Conservation (phyloP, 2,113 vertebrate species). For the Meles meles region DNA sequence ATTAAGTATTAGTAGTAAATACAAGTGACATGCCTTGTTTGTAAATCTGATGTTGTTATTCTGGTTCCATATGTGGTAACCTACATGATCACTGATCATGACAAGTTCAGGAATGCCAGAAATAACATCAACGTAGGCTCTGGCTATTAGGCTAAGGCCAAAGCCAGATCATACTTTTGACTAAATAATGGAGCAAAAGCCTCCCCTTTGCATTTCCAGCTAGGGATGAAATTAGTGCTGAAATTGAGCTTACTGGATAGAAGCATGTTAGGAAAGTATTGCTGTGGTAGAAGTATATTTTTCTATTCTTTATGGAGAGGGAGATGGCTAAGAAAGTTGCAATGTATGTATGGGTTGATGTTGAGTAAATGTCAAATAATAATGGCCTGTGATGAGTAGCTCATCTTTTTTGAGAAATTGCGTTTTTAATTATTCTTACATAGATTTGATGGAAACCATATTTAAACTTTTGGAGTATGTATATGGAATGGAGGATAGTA, state of each 20-base stretch:
- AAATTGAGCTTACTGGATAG: background rate
- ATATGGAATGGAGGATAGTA: background rate
- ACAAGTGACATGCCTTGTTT: background rate
- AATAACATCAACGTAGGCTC: background rate
- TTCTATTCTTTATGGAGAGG: constrained; percentile 7
- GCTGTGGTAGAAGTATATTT: background rate
- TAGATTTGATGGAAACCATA: background rate
- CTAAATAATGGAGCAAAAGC: background rate
- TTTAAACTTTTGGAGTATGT: constrained; percentile 18
- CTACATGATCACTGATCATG: background rate
- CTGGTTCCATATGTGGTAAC: background rate
- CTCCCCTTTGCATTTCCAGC: background rate
- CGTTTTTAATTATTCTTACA: background rate
- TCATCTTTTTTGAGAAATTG: background rate
- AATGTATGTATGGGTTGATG: background rate
- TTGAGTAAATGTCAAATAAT: constrained; percentile 21
- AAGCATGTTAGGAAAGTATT: background rate
- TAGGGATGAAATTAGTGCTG: background rate
- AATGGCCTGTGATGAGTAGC: background rate
- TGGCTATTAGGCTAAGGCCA: background rate
- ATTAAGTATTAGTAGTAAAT: background rate
- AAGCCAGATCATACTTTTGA: background rate
- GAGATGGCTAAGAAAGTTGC: background rate
- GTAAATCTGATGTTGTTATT: background rate
- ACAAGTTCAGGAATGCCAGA: background rate